Evolutionary conservation across 1,140 invertebrate genomes (phyloP).

Genomic region (Goniozus legneri): DNA sequence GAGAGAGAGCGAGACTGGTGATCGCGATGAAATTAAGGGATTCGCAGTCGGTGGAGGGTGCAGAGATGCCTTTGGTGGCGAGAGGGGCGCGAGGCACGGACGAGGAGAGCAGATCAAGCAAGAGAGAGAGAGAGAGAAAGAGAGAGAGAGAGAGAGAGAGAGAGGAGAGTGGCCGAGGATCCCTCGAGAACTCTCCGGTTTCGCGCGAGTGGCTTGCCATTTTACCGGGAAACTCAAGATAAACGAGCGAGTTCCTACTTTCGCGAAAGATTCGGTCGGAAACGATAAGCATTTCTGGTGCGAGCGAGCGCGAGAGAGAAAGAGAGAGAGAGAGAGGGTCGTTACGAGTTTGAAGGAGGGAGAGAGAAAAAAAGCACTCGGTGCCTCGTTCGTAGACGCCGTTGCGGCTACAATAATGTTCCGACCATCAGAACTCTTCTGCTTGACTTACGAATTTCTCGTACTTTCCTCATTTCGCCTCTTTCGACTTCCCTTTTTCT

Average conservation of each 20-base stretch:
- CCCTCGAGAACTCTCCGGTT: neutral
- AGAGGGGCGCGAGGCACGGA: no score
- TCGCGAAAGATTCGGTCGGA: slow-evolving; percentile 1
- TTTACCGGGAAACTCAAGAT: neutral
- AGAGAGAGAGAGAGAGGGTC: no score
- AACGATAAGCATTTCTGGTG: slow-evolving; percentile 13
- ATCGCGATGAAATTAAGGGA: slow-evolving; percentile 39
- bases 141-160: neutral
- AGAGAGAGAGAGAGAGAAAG: neutral
- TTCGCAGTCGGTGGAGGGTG: neutral
- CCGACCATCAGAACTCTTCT: no score
- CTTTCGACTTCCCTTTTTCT: neutral
- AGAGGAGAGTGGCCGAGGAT: neutral
- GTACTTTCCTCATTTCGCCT: neutral
- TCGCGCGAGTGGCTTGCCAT: neutral
- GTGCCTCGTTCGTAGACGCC: no score
- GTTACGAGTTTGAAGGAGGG: no score
- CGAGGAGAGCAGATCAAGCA: neutral
- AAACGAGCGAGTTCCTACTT: slow-evolving; percentile 4
- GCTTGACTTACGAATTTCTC: no score
- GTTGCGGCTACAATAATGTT: no score
- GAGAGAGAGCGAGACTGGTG: slow-evolving; percentile 16
- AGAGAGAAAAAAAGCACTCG: no score
- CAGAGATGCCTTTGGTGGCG: no score
- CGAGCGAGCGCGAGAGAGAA: no score